These are phyloP conservation scores for Sarcophaga bullata DNA, from an alignment of 1,140 invertebrate genomes.

Conservation along the genomic window DNA sequence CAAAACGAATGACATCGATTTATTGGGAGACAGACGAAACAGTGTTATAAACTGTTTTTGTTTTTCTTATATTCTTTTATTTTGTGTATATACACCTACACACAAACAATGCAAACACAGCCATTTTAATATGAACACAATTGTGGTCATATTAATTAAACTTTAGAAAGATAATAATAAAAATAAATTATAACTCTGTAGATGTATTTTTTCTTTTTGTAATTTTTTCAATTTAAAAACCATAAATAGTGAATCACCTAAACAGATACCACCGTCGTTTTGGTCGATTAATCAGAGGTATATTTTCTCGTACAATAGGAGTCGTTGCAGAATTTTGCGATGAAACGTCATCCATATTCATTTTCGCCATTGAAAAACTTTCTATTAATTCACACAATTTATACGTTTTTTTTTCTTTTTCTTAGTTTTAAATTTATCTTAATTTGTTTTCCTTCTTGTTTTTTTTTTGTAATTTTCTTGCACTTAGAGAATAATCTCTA, in stretches of 20 bases:
- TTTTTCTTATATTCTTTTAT: not conserved
- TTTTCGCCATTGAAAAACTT: slow-evolving; percentile 37
- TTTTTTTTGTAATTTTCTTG: not conserved
- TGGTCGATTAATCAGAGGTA: slow-evolving; percentile 67
- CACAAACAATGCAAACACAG: not conserved
- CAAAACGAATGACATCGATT: too few relatives aligned
- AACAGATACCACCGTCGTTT: slow-evolving; percentile 64
- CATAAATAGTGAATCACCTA: slow-evolving; percentile 63
- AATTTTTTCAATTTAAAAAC: not conserved
- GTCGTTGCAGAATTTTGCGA: slow-evolving; percentile 60
- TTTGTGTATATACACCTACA: not conserved
- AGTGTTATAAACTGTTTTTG: not conserved
- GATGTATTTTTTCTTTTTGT: not conserved
- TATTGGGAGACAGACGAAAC: too few relatives aligned
- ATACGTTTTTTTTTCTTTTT: not conserved
- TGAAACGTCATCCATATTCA: slow-evolving; percentile 56
- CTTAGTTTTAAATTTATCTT: not conserved
- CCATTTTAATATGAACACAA: not conserved
- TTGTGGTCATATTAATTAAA: not conserved
- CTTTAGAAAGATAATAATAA: not conserved
- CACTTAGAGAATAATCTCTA: not conserved
- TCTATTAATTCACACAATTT: slow-evolving; percentile 39
- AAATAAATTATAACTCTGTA: not conserved
- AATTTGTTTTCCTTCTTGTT: slow-evolving; percentile 9
- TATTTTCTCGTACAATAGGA: slow-evolving; percentile 66